Conservation (phyloP, 2,113 vertebrate species). For the Syngnathus typhle region DNA sequence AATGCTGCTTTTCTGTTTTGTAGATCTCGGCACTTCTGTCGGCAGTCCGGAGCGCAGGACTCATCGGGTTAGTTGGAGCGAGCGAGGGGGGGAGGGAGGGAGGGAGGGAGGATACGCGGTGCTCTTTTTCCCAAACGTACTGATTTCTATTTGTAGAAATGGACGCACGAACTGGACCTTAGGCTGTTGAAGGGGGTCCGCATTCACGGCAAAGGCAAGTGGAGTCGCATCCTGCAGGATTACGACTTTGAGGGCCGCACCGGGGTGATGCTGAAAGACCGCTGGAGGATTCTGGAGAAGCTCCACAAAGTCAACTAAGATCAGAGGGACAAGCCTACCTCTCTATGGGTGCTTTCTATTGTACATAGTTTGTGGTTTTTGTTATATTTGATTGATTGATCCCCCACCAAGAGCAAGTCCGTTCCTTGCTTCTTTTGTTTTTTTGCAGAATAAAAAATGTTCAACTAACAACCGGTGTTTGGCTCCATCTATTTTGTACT, state of each 20-base stretch:
- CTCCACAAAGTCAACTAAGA: constrained; percentile 7
- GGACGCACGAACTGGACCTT: constrained; percentile 46
- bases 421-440: too few species aligned
- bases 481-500: too few species aligned
- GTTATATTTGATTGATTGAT: too few species aligned
- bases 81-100: not conserved
- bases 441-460: too few species aligned
- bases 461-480: too few species aligned
- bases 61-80: not conserved
- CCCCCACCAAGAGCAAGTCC: too few species aligned
- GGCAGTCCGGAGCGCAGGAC: not conserved
- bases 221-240: constrained; percentile 56
- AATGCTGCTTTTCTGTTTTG: not conserved
- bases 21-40: not conserved
- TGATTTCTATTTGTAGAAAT: not conserved
- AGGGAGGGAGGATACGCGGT: too few species aligned
- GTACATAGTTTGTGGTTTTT: too few species aligned
- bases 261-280: constrained; percentile 83
- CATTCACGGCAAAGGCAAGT: constrained; percentile 76
- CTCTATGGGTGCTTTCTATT: too few species aligned
- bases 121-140: not conserved
- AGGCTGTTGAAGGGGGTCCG: constrained; percentile 72
- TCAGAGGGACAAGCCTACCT: too few species aligned
- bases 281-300: constrained; percentile 82
- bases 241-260: constrained; percentile 67